Evolutionary conservation across 2,888 invertebrate genomes (phyloP).

Genomic region (Patella pellucida): DNA sequence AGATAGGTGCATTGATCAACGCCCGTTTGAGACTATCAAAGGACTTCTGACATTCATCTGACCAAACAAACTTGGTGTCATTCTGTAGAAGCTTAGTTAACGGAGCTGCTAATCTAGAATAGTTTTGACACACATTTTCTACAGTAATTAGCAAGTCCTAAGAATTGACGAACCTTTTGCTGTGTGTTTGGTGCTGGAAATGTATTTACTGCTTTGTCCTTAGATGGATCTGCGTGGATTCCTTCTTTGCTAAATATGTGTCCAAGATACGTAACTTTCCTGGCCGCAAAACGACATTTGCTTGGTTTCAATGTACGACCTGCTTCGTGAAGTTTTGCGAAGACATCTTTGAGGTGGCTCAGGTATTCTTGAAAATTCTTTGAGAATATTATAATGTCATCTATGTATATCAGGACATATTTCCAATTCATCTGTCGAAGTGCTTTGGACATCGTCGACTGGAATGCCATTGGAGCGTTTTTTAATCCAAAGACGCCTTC

Average conservation of each 20-base stretch:
- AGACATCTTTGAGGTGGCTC: conserved; percentile 33
- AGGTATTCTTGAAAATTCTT: conserved; percentile 34
- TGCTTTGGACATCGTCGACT: conserved; percentile 32
- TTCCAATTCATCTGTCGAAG: conserved; percentile 39
- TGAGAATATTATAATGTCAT: conserved; percentile 42
- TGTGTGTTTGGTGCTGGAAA: conserved; percentile 32
- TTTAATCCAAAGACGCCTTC: conserved; percentile 38
- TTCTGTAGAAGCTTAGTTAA: conserved; percentile 34
- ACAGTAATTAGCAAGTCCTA: conserved; percentile 37
- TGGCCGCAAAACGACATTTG: conserved; percentile 40
- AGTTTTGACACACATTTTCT: conserved; percentile 33
- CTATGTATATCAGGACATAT: conserved; percentile 39
- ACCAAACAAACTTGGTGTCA: conserved; percentile 36
- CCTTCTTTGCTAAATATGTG: conserved; percentile 38
- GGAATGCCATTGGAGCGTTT: conserved; percentile 39
- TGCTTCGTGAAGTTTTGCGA: conserved; percentile 31
- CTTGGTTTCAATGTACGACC: conserved; percentile 35
- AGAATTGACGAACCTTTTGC: conserved; percentile 28
- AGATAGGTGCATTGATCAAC: conserved; percentile 32
- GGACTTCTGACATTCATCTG: conserved; percentile 26
- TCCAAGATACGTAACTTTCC: conserved; percentile 36
- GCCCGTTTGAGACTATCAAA: conserved; percentile 31
- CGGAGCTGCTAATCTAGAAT: conserved; percentile 36
- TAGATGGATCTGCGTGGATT: conserved; percentile 28
- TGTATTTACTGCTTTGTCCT: conserved; percentile 23